Conservation (phyloP, 2,113 vertebrate species). For the Macquaria australasica region DNA sequence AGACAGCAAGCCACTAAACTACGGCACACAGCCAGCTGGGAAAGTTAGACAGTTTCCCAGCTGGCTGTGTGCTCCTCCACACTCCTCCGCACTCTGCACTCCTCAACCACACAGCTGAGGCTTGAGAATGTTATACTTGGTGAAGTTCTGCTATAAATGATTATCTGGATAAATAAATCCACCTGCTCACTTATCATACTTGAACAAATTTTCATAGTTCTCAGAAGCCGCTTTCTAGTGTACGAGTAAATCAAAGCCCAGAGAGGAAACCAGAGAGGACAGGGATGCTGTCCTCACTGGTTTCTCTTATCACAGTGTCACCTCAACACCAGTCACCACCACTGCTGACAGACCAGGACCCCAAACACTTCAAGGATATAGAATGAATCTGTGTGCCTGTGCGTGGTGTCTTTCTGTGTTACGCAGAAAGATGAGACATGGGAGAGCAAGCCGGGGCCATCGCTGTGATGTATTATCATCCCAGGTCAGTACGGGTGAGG, state of each 20-base stretch:
- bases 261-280: conserved; percentile 58
- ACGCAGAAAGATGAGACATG: conserved; percentile 63
- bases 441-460: conserved; percentile 51
- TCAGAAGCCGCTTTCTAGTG: conserved; percentile 7
- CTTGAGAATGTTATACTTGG: background rate
- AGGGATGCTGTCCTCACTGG: conserved; percentile 42
- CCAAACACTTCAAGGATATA: conserved; percentile 71
- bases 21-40: conserved; percentile 20
- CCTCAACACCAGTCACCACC: conserved; percentile 62
- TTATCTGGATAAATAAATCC: conserved; percentile 6
- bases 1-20: conserved; percentile 64
- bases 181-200: conserved; percentile 1
- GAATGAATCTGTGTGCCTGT: conserved; percentile 52
- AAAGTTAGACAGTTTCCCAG: background rate
- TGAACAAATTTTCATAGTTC: conserved; percentile 16
- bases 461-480: conserved; percentile 62
- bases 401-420: conserved; percentile 37
- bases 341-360: conserved; percentile 66
- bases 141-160: conserved; percentile 2
- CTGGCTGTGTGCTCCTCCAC: conserved; percentile 21
- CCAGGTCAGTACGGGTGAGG: conserved; percentile 51
- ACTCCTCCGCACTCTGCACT: conserved; percentile 15
- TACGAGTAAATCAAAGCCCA: conserved; percentile 54
- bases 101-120: conserved; percentile 20
- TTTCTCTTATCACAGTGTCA: conserved; percentile 63